Conservation (phyloP, 2,888 invertebrate genomes). For the Folsomia manolachei region DNA sequence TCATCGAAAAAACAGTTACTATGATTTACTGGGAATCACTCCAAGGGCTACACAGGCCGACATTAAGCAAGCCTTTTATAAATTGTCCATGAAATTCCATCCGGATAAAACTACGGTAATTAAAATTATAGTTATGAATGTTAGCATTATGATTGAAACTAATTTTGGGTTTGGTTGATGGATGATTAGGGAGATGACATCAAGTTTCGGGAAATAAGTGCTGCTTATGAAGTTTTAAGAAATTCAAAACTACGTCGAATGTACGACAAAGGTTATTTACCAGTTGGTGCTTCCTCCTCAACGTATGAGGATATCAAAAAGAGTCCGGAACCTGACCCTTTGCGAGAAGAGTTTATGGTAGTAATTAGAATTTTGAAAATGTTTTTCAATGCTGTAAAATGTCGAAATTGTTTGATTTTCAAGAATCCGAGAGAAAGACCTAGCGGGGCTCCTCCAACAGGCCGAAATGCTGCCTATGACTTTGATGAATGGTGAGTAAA, state of each 20-base stretch:
- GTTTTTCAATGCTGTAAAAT: no score
- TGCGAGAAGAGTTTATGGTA: background rate
- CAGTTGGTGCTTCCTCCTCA: background rate
- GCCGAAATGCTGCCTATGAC: slow-evolving; percentile 21
- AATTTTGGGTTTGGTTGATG: background rate
- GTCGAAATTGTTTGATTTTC: no score
- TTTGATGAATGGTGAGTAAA: slow-evolving; percentile 32
- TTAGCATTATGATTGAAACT: background rate
- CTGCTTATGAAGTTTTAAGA: slow-evolving; percentile 79
- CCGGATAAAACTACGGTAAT: slow-evolving; percentile 71
- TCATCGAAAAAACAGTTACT: slow-evolving; percentile 55
- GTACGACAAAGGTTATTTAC: slow-evolving; percentile 70
- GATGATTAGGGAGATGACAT: slow-evolving; percentile 50
- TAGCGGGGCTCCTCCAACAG: slow-evolving; percentile 11
- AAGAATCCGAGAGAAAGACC: background rate
- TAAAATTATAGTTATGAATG: no score
- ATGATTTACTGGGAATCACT: slow-evolving; percentile 69
- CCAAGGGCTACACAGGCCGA: slow-evolving; percentile 73
- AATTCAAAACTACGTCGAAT: slow-evolving; percentile 70
- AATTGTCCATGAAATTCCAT: slow-evolving; percentile 80
- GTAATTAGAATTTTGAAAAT: no score
- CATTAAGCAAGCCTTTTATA: slow-evolving; percentile 85
- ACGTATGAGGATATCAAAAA: background rate
- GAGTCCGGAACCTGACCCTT: background rate
- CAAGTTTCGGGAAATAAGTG: slow-evolving; percentile 74